These are phyloP conservation scores for Sus cebifrons DNA, from an alignment of 2,797 vertebrate species.

Conservation along the genomic window DNA sequence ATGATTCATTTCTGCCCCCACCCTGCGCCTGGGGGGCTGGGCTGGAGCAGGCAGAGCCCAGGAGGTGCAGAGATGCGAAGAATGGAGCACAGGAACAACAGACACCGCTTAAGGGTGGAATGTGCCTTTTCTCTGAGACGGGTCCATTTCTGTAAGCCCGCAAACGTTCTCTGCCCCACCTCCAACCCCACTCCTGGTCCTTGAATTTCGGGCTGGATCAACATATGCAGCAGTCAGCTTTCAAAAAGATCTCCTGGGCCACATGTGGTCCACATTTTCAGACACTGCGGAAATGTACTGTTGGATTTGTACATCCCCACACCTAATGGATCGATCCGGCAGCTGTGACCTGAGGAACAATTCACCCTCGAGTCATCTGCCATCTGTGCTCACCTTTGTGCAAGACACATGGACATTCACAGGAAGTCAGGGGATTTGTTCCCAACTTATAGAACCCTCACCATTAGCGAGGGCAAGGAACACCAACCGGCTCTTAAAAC, in stretches of 20 bases:
- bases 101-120: not conserved
- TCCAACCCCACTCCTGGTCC: not conserved
- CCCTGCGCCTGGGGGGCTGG: not conserved
- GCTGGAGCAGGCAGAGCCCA: not conserved
- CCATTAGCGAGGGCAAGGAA: conserved; percentile 7
- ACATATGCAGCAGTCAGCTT: not conserved
- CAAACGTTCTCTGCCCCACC: not conserved
- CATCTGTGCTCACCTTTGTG: conserved; percentile 69
- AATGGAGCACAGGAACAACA: rapidly evolving
- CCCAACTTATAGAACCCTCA: conserved; percentile 64
- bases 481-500: conserved; percentile 34
- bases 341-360: not conserved
- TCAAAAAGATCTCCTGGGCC: not conserved
- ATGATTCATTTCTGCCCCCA: not conserved
- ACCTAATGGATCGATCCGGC: not conserved
- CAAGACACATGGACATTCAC: conserved; percentile 63
- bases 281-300: not conserved
- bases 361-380: conserved; percentile 27
- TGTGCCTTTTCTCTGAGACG: not conserved
- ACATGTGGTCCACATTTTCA: not conserved
- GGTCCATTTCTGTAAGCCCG: not conserved
- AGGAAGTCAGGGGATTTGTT: conserved; percentile 60
- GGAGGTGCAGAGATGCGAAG: not conserved
- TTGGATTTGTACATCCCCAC: not conserved
- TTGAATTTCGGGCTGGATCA: not conserved